These are phyloP conservation scores for Phylloscopus trochiloides DNA, from an alignment of 2,113 vertebrate species.

Conservation along the genomic window DNA sequence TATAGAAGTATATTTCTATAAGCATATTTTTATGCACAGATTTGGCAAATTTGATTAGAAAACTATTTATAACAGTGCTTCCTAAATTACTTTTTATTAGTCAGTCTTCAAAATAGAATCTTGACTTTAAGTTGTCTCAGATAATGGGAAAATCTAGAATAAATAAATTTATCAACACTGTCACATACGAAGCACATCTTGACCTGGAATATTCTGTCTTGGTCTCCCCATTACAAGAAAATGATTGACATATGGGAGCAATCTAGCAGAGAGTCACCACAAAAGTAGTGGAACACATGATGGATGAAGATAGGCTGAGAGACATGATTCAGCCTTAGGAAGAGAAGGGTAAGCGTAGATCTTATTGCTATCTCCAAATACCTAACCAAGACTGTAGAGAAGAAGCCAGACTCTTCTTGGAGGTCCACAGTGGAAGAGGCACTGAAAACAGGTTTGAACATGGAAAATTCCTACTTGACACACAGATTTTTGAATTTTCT, in stretches of 20 bases:
- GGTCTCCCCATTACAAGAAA: not conserved
- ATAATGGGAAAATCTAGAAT: not conserved
- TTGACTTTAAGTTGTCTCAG: not conserved
- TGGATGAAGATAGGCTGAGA: not conserved
- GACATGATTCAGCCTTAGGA: not conserved
- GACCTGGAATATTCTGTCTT: not conserved
- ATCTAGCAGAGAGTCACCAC: not conserved
- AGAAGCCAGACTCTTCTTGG: not conserved
- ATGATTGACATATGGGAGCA: not conserved
- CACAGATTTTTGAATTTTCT: accelerated
- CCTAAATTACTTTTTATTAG: not conserved
- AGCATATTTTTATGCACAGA: not conserved
- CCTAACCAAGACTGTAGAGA: not conserved
- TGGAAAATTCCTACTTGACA: not conserved
- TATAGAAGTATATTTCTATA: not conserved
- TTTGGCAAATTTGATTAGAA: not conserved
- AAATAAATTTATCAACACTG: not conserved
- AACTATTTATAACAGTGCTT: not conserved
- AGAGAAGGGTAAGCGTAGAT: not conserved
- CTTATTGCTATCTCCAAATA: slow-evolving; percentile 6
- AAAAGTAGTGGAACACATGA: not conserved
- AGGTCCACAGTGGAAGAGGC: not conserved
- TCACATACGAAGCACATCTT: not conserved
- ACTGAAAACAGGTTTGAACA: not conserved
- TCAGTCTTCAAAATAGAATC: not conserved